Evolutionary conservation across 1,140 invertebrate species (phyloP).

Genomic region (Calliphora vicina): DNA sequence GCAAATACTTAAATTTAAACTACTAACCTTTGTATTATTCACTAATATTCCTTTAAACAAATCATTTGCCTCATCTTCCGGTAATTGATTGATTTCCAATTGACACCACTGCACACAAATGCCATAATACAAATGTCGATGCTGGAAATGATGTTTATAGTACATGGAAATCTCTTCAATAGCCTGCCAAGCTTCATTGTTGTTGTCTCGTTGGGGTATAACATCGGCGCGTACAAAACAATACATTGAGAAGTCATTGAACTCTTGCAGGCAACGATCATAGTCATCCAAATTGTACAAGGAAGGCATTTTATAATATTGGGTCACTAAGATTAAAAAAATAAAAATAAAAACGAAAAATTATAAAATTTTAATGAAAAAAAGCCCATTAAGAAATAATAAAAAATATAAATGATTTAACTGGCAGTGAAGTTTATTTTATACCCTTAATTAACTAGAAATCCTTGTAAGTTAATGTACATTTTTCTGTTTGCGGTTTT

Average conservation of each 20-base stretch:
- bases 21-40: conserved; percentile 56
- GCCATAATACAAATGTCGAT: conserved; percentile 66
- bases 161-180: conserved; percentile 64
- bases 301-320: conserved; percentile 66
- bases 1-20: background rate
- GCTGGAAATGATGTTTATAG: conserved; percentile 66
- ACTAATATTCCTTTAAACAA: conserved; percentile 49
- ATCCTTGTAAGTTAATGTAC: background rate
- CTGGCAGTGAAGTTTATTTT: background rate
- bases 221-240: conserved; percentile 65
- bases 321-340: conserved; percentile 58
- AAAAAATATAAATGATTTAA: background rate
- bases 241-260: conserved; percentile 57
- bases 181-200: conserved; percentile 61
- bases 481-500: background rate
- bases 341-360: background rate
- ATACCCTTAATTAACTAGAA: background rate
- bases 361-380: background rate
- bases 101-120: conserved; percentile 63
- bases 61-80: conserved; percentile 38
- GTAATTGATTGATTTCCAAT: conserved; percentile 43
- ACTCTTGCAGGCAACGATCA: conserved; percentile 62
- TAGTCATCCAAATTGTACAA: conserved; percentile 66
- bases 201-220: conserved; percentile 43
- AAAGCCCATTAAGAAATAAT: background rate